These are phyloP conservation scores for Chloroceryle amazona DNA, from an alignment of 2,797 vertebrate genomes.

Conservation along the genomic window DNA sequence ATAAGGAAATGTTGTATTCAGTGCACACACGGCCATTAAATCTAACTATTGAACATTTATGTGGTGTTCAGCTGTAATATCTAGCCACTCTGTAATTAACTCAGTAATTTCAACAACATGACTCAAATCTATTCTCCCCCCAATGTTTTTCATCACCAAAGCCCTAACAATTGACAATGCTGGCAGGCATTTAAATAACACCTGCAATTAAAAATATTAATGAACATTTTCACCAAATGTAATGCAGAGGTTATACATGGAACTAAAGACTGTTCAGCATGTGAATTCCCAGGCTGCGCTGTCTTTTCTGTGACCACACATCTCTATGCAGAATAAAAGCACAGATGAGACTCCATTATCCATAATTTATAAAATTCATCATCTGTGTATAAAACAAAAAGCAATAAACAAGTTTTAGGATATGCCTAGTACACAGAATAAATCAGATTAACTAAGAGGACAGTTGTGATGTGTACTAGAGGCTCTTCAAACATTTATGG, in stretches of 20 bases:
- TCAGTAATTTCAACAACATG: neutral
- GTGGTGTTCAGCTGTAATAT: neutral
- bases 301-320: neutral
- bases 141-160: conserved; percentile 1
- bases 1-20: neutral
- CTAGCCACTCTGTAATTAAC: conserved; percentile 26
- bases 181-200: conserved; percentile 10
- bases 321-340: neutral
- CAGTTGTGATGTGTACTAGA: neutral
- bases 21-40: neutral
- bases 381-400: neutral
- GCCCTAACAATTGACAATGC: neutral
- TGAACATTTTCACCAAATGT: conserved; percentile 7
- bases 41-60: neutral
- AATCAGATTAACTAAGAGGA: neutral
- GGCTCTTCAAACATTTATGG: neutral
- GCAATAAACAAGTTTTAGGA: neutral
- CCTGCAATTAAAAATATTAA: conserved; percentile 32
- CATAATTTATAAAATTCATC: conserved; percentile 12
- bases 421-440: neutral
- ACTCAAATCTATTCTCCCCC: neutral
- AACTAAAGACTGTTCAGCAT: neutral
- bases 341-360: neutral
- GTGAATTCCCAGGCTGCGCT: neutral
- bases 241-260: neutral